Conservation (phyloP, 2,888 invertebrate genomes). For the Torymus texanus region DNA sequence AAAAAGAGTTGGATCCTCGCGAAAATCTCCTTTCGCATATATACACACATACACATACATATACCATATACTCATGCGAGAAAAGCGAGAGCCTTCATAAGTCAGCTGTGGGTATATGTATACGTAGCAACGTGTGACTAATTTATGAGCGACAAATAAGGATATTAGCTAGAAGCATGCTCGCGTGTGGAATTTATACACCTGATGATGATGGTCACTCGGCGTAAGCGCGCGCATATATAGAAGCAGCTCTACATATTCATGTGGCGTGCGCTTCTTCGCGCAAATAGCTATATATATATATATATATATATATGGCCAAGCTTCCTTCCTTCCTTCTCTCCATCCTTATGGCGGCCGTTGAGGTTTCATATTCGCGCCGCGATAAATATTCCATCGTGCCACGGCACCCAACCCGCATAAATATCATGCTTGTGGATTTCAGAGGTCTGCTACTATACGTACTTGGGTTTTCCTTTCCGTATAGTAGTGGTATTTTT, state of each 20-base stretch:
- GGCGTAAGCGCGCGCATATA: background rate
- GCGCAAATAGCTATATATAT: background rate
- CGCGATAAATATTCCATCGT: constrained; percentile 38
- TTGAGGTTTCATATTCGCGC: constrained; percentile 22
- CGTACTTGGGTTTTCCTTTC: background rate
- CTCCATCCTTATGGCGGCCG: background rate
- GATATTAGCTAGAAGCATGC: constrained; percentile 29
- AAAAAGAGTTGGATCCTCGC: too few relatives aligned
- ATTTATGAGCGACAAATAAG: constrained; percentile 54
- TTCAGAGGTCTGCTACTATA: background rate
- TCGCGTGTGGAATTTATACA: constrained; percentile 41
- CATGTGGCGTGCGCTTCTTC: constrained; percentile 30
- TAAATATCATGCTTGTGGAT: constrained; percentile 1
- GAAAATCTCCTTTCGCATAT: too few relatives aligned
- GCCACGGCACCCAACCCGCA: background rate
- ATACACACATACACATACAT: too few relatives aligned
- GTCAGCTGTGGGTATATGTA: background rate
- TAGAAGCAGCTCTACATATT: constrained; percentile 32
- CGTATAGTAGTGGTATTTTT: too few relatives aligned
- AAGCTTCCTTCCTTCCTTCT: constrained; percentile 9
- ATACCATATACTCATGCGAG: too few relatives aligned
- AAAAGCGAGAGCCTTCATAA: background rate
- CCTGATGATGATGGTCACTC: too few relatives aligned
- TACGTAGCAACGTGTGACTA: constrained; percentile 19
- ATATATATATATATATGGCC: background rate